phyloP scores from a whole-genome alignment of 2,113 vertebrate species.

The Amblyopsis rosae region DNA sequence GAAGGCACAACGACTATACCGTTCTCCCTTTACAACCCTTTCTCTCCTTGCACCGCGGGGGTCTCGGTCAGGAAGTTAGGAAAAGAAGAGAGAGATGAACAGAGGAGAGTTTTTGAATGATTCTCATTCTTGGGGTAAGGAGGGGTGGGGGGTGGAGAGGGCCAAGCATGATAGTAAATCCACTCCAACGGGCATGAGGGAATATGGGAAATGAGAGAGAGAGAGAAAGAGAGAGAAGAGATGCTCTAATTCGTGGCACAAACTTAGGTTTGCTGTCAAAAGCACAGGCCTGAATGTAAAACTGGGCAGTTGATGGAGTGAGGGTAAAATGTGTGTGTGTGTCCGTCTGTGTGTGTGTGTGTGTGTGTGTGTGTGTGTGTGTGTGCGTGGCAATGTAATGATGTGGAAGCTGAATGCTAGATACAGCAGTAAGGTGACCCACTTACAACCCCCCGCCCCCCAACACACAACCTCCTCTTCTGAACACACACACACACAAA shows the following conservation, averaged over 20 bases:
- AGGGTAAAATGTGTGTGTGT: constrained; percentile 7
- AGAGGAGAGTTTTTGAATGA: too few species aligned
- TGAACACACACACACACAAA: constrained; percentile 15
- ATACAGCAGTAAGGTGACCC: constrained; percentile 76
- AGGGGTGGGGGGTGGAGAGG: too few species aligned
- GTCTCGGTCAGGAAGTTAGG: too few species aligned
- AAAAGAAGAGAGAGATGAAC: too few species aligned
- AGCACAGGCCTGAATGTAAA: neutral
- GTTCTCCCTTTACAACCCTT: too few species aligned
- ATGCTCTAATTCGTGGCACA: neutral
- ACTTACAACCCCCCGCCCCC: constrained; percentile 60
- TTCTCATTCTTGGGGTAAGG: too few species aligned
- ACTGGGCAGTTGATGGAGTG: constrained; percentile 9
- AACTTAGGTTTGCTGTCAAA: constrained; percentile 35
- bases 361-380: constrained; percentile 37
- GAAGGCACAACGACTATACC: neutral
- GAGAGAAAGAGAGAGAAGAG: constrained; percentile 6
- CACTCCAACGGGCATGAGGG: constrained; percentile 64
- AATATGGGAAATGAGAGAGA: constrained; percentile 33
- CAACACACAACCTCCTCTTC: too few species aligned
- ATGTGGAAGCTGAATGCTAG: constrained; percentile 57
- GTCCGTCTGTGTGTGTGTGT: constrained; percentile 24
- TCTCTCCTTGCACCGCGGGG: too few species aligned
- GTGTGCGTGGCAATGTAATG: constrained; percentile 43
- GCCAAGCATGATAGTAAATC: constrained; percentile 41